Evolutionary conservation across 2,113 vertebrate genomes (phyloP).

Genomic region (Cervus canadensis): DNA sequence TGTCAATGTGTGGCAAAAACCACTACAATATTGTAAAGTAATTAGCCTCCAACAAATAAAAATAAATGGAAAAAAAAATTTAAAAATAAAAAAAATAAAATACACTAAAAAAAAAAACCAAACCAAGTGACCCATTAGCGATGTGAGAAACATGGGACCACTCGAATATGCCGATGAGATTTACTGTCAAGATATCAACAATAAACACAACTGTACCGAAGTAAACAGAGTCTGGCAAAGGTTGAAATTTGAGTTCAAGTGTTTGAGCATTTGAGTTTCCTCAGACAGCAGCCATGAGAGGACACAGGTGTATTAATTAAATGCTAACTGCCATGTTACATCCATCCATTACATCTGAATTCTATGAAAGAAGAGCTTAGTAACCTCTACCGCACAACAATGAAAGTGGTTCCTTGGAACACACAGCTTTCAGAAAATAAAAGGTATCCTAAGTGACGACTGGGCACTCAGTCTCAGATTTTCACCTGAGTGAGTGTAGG

Average conservation of each 20-base stretch:
- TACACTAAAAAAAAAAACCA: no score
- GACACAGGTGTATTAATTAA: constrained; percentile 31
- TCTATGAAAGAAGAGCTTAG: background rate
- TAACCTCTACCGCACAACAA: background rate
- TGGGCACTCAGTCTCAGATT: background rate
- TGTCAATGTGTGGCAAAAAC: no score
- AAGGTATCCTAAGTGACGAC: no score
- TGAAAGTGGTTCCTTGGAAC: background rate
- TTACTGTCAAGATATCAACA: background rate
- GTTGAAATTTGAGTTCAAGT: constrained; percentile 17
- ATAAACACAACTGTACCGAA: constrained; percentile 8
- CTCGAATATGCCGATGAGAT: background rate
- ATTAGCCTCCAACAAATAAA: no score
- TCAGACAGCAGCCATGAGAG: constrained; percentile 29
- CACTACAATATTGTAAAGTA: no score
- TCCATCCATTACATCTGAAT: background rate
- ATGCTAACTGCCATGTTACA: background rate
- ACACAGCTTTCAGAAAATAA: background rate
- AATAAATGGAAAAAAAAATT: no score
- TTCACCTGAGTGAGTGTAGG: background rate
- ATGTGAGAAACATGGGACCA: background rate
- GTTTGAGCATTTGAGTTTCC: constrained; percentile 48
- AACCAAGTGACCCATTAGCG: background rate
- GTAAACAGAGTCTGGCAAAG: background rate
- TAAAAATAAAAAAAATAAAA: no score